phyloP scores from a whole-genome alignment of 1,140 invertebrate species.

The Pectinophora gossypiella region DNA sequence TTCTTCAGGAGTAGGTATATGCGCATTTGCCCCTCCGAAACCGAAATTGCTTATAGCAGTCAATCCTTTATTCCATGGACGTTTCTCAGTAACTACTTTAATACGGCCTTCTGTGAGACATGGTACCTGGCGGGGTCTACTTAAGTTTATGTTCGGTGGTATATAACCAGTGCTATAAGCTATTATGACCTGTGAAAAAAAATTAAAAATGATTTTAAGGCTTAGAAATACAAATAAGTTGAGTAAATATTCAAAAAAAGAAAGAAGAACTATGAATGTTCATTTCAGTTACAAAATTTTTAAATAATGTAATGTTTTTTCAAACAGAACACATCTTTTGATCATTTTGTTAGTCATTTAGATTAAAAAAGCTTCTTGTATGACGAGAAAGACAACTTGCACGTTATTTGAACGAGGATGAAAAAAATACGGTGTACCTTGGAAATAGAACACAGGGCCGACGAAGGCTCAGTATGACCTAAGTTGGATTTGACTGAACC shows the following conservation, averaged over 20 bases:
- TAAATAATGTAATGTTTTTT: too few relatives aligned
- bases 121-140: slow-evolving; percentile 82
- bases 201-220: too few relatives aligned
- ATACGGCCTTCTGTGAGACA: slow-evolving; percentile 83
- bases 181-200: slow-evolving; percentile 77
- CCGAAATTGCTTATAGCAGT: slow-evolving; percentile 89
- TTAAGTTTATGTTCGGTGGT: slow-evolving; percentile 88
- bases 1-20: slow-evolving; percentile 82
- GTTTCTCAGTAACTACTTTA: slow-evolving; percentile 81
- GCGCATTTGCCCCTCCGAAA: slow-evolving; percentile 90
- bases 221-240: too few relatives aligned
- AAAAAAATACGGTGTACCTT: too few relatives aligned
- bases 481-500: slow-evolving; percentile 96
- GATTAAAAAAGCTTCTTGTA: too few relatives aligned
- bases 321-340: too few relatives aligned
- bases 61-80: slow-evolving; percentile 78
- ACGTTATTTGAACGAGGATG: too few relatives aligned
- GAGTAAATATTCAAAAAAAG: too few relatives aligned
- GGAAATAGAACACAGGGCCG: slow-evolving; percentile 88
- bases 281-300: too few relatives aligned
- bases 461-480: slow-evolving; percentile 94
- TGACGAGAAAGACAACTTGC: too few relatives aligned
- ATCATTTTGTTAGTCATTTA: too few relatives aligned
- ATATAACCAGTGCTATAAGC: slow-evolving; percentile 85
- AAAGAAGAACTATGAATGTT: too few relatives aligned